Evolutionary conservation across 2,113 vertebrate species (phyloP), one percentile per base, ranked within the genome.

Genomic region (Desmodus rotundus): DNA sequence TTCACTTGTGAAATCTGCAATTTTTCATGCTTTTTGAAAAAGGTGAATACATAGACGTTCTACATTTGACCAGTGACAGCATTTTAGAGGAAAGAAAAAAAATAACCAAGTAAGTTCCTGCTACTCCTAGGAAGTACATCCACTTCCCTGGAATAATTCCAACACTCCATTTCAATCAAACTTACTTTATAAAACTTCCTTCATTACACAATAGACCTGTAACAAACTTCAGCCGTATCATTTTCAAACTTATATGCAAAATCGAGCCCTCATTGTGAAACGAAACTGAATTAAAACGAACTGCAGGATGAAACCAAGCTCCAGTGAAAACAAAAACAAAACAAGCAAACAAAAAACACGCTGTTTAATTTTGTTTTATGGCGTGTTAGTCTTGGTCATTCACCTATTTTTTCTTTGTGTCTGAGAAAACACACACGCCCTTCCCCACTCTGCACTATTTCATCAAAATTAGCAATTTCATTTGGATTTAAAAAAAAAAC

Each of bases 211-310:
- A 96, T 61, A 95, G 93, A 97, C 96, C 95, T 95, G 94, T 93
- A 95, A 92, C 74, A 91, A 94, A 94, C 95, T 94, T 96, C 94
- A 96, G 83, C 41, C 87, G 5, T 96, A 97, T 97, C 93, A 65
- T 89, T 97, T 97, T 96, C 95, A 96, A 97, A 95, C 94, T 96
- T 97, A 94, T 12, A 96, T 95, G 96, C 80, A 96, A 97, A 98
- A 96, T 54, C 94, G 86, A 83, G 86, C 63, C 82, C 61, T 95
- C 54, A 43, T 96, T 96, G 74, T 31, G 97, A 97, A 96, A 76
- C 31, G 24, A 95, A 98, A 97, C 74, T 96, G 96, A 93, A 94
- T 0, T 88, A 94, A 95, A 95, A 95, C 86, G 73, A 89, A 96
- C 83, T 82, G 77, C 24, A 68, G 94, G 94, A 93, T 74, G 85